phyloP scores from a whole-genome alignment of 2,113 vertebrate genomes.

The Noturus placidus region DNA sequence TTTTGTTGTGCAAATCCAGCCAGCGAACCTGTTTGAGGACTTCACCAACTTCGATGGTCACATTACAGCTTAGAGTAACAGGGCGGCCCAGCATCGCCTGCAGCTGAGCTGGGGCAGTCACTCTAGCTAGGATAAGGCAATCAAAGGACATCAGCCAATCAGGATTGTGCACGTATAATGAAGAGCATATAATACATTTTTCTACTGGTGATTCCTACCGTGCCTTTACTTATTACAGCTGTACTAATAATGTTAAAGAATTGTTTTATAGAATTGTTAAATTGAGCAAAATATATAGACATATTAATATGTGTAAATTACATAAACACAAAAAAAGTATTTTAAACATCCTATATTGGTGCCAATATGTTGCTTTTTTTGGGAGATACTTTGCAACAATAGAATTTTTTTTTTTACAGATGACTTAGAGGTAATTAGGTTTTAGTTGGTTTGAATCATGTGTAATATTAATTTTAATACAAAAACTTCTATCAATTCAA shows the following conservation, averaged over 20 bases:
- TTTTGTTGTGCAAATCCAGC: constrained; percentile 46
- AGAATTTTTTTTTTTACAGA: neutral
- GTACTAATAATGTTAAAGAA: neutral
- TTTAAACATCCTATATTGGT: neutral
- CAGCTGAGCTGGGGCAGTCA: constrained; percentile 56
- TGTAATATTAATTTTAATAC: neutral
- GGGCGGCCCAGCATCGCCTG: constrained; percentile 51
- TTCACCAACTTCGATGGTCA: constrained; percentile 51
- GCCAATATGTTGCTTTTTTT: neutral
- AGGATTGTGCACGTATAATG: neutral
- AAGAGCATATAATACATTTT: constrained; percentile 6
- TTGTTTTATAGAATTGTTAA: neutral
- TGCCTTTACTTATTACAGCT: neutral
- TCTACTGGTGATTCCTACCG: neutral
- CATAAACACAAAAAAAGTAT: neutral
- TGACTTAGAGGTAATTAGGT: neutral
- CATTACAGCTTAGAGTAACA: constrained; percentile 65
- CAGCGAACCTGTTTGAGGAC: constrained; percentile 69
- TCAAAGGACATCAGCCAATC: constrained; percentile 44
- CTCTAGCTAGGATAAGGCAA: constrained; percentile 62
- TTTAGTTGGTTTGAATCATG: neutral
- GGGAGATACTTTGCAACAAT: neutral
- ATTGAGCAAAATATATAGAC: neutral
- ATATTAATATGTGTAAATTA: neutral
- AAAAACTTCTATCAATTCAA: neutral